Evolutionary conservation across 2,888 invertebrate species (phyloP).

Genomic region (Acholoe squamosa): DNA sequence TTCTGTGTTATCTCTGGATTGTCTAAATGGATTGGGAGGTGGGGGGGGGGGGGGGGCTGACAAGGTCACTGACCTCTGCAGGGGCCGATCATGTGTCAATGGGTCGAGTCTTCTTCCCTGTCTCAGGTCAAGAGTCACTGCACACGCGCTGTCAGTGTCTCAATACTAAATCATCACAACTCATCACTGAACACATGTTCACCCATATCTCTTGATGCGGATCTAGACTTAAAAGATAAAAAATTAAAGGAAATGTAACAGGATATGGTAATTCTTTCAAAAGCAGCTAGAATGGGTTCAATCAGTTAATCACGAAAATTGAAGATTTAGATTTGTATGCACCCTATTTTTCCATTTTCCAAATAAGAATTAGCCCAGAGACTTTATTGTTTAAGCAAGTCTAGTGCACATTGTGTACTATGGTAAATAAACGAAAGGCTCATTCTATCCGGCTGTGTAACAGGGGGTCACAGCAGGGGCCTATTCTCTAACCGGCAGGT

Average conservation of each 20-base stretch:
- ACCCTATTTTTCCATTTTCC: no score
- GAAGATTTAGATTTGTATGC: no score
- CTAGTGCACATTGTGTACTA: conserved; percentile 1
- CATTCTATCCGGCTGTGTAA: background rate
- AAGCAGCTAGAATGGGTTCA: no score
- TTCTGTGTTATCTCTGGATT: no score
- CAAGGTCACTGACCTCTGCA: background rate
- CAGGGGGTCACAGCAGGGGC: background rate
- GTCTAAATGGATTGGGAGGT: background rate
- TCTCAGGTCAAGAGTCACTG: background rate
- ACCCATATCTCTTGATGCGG: no score
- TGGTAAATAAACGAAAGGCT: conserved; percentile 28
- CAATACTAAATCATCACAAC: background rate
- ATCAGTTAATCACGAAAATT: no score
- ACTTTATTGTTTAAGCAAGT: background rate
- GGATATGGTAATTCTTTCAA: no score
- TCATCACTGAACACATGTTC: no score
- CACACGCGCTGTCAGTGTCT: background rate
- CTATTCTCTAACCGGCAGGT: conserved; percentile 10
- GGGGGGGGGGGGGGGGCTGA: background rate
- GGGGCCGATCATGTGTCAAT: background rate
- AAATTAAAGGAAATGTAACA: no score
- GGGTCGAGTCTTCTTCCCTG: background rate
- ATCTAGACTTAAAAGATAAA: no score
- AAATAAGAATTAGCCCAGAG: background rate